A percentile compares a stretch with the other conserved stretches of the same genome.
Conservation (phyloP, 2,113 vertebrate species). For the Vulpes ferrilata region DNA sequence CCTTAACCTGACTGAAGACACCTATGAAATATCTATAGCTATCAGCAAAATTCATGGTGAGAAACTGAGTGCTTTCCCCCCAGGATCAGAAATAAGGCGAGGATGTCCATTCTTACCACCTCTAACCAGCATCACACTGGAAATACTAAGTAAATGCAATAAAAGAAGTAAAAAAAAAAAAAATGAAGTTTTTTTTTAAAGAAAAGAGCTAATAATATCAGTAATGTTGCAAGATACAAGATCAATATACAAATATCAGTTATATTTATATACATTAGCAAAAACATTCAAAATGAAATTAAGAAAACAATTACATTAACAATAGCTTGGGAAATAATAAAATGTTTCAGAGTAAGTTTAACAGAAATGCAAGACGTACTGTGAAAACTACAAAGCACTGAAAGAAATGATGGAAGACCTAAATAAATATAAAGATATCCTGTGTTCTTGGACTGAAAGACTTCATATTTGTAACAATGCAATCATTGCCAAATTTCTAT, state of each 20-base stretch:
- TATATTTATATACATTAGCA: neutral
- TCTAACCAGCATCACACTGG: neutral
- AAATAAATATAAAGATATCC: neutral
- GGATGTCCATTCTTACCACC: neutral
- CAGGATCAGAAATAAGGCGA: neutral
- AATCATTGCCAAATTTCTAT: neutral
- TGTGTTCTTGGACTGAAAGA: neutral
- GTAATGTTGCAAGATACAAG: neutral
- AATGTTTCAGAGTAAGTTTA: neutral
- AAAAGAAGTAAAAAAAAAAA: neutral
- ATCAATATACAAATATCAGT: neutral
- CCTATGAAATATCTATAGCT: neutral
- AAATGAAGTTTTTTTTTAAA: neutral
- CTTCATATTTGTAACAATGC: neutral
- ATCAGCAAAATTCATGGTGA: neutral
- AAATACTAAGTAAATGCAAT: neutral
- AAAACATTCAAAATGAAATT: slow-evolving; percentile 34
- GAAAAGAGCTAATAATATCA: neutral
- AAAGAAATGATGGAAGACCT: neutral
- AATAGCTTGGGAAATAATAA: neutral
- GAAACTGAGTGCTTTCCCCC: neutral
- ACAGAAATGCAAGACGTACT: neutral
- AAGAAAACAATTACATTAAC: neutral
- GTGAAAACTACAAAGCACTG: slow-evolving; percentile 3
- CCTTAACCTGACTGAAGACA: slow-evolving; percentile 7